Evolutionary conservation across 2,888 invertebrate species (phyloP).

Genomic region (Eumerus sabulonum): DNA sequence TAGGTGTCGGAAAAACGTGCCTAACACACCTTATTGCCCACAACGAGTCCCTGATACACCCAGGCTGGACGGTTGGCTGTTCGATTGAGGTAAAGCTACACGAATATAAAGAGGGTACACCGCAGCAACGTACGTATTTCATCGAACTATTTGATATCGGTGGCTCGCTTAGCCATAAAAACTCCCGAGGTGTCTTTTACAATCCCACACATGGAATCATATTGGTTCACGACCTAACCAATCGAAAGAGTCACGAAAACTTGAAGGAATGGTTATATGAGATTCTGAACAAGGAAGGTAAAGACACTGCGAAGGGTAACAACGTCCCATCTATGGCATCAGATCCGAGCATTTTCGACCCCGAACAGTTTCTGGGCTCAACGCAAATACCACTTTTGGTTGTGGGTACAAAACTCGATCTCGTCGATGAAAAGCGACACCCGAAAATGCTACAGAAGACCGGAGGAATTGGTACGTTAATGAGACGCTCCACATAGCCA

Average conservation of each 20-base stretch:
- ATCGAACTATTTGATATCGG: slow-evolving; percentile 99
- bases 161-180: slow-evolving; percentile 94
- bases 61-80: slow-evolving; percentile 98
- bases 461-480: slow-evolving; percentile 75
- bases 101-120: slow-evolving; percentile 96
- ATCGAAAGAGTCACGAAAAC: slow-evolving; percentile 96
- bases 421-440: slow-evolving; percentile 87
- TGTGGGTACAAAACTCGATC: slow-evolving; percentile 95
- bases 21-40: slow-evolving; percentile 94
- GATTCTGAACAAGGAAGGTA: slow-evolving; percentile 88
- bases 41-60: slow-evolving; percentile 89
- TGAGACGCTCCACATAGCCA: too few relatives aligned
- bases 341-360: slow-evolving; percentile 81
- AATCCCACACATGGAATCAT: slow-evolving; percentile 97
- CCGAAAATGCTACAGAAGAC: slow-evolving; percentile 75
- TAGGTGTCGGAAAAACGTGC: slow-evolving; percentile 98
- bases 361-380: slow-evolving; percentile 91
- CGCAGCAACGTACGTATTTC: slow-evolving; percentile 93
- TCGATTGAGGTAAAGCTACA: slow-evolving; percentile 97
- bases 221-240: slow-evolving; percentile 97
- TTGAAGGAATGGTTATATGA: slow-evolving; percentile 95
- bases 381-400: slow-evolving; percentile 96
- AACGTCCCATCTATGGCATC: slow-evolving; percentile 46
- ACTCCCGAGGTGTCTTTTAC: slow-evolving; percentile 96
- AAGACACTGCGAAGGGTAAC: slow-evolving; percentile 74